Conservation (phyloP, 2,113 vertebrate species). For the Hepsetus odoe region DNA sequence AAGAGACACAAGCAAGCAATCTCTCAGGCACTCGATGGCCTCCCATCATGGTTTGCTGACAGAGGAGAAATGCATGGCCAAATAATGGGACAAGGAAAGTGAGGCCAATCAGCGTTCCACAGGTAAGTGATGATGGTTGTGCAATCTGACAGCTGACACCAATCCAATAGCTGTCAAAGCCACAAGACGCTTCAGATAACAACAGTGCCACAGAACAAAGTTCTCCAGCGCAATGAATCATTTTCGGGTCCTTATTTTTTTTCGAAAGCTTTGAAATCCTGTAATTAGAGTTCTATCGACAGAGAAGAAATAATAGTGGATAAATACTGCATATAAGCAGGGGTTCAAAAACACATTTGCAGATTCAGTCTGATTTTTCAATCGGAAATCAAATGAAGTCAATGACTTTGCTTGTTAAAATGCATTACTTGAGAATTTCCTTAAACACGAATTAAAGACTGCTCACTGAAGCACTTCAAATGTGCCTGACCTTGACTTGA, state of each 20-base stretch:
- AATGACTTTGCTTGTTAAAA: too few species aligned
- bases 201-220: background rate
- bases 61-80: background rate
- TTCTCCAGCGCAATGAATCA: background rate
- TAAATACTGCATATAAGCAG: too few species aligned
- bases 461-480: too few species aligned
- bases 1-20: slow-evolving; percentile 8
- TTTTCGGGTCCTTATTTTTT: slow-evolving; percentile 25
- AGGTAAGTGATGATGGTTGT: slow-evolving; percentile 13
- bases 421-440: too few species aligned
- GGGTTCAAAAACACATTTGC: too few species aligned
- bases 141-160: slow-evolving; percentile 28
- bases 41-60: slow-evolving; percentile 4
- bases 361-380: too few species aligned
- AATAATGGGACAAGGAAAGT: slow-evolving; percentile 36
- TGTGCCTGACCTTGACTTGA: too few species aligned
- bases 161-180: slow-evolving; percentile 25
- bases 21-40: background rate
- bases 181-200: slow-evolving; percentile 5
- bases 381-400: too few species aligned
- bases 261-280: background rate
- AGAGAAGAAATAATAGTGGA: background rate
- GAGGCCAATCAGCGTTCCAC: slow-evolving; percentile 25
- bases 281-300: background rate
- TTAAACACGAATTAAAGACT: too few species aligned